Conservation (phyloP, 2,797 vertebrate genomes). For the Holocentrus rufus region DNA sequence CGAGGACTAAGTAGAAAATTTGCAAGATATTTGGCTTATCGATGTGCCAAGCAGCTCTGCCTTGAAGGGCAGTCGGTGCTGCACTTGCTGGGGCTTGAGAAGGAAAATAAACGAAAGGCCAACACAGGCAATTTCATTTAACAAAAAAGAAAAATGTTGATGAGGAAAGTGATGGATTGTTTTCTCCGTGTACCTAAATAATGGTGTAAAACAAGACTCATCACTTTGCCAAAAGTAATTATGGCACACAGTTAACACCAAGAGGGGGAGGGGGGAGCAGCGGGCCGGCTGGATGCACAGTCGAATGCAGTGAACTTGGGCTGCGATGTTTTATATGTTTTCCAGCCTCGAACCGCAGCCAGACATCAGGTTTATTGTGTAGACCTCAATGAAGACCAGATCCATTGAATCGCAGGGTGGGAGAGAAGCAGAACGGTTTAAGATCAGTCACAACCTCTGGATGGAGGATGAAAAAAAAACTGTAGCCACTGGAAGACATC, state of each 20-base stretch:
- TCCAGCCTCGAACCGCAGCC: constrained; percentile 42
- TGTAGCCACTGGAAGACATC: constrained; percentile 15
- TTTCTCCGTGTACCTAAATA: constrained; percentile 42
- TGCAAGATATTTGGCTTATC: constrained; percentile 64
- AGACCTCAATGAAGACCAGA: constrained; percentile 60
- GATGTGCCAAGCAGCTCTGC: constrained; percentile 53
- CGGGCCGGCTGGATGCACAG: constrained; percentile 39
- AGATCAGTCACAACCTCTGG: constrained; percentile 33
- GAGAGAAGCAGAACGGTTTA: constrained; percentile 5
- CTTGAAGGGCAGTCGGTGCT: constrained; percentile 47
- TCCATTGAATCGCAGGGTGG: constrained; percentile 2
- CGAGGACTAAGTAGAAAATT: constrained; percentile 51
- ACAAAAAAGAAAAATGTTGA: constrained; percentile 36
- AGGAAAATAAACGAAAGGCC: constrained; percentile 49
- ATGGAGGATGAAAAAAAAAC: constrained; percentile 12
- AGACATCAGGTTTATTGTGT: constrained; percentile 45
- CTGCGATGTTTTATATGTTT: constrained; percentile 41
- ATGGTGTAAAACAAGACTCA: constrained; percentile 46
- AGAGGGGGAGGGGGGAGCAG: constrained; percentile 12
- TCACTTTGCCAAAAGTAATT: constrained; percentile 48
- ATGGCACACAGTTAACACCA: constrained; percentile 51
- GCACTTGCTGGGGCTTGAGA: constrained; percentile 37
- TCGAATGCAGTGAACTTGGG: constrained; percentile 26
- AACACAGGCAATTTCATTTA: constrained; percentile 49
- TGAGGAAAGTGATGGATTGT: constrained; percentile 44